Evolutionary conservation across 1,140 invertebrate species (phyloP).

Genomic region (Lerema accius): DNA sequence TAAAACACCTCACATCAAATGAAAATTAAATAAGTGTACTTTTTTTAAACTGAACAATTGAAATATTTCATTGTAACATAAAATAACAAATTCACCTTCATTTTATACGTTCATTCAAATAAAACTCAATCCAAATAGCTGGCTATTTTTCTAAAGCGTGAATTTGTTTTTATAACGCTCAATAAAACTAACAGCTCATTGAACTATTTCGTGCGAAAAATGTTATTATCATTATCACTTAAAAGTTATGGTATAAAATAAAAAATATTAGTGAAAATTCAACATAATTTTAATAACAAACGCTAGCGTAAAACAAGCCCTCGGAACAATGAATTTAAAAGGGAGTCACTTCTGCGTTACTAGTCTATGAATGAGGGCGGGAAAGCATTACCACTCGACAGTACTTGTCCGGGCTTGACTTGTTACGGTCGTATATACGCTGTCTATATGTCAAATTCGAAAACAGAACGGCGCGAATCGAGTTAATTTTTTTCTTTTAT

Average conservation of each 20-base stretch:
- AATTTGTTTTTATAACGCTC: neutral
- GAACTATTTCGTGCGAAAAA: neutral
- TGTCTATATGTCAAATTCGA: slow-evolving; percentile 49
- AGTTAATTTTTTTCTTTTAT: slow-evolving; percentile 30
- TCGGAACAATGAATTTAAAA: neutral
- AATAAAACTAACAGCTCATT: neutral
- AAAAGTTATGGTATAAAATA: neutral
- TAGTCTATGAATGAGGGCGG: slow-evolving; percentile 60
- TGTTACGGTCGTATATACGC: slow-evolving; percentile 51
- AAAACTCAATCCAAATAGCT: no score
- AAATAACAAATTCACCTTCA: no score
- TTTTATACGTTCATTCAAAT: no score
- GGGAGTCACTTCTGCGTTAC: slow-evolving; percentile 35
- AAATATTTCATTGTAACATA: no score
- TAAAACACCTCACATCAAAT: no score
- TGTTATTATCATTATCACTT: neutral
- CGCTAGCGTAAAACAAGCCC: neutral
- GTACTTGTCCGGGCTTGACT: slow-evolving; percentile 59
- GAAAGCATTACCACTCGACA: slow-evolving; percentile 59
- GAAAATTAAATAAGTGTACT: no score
- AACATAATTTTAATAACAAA: neutral
- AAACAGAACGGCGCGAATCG: slow-evolving; percentile 47
- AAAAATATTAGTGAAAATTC: neutral
- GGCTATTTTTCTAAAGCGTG: neutral
- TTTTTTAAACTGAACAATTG: no score